Base-by-base conservation (phyloP, 1,140 invertebrate species). In the Fopius arisanus region DNA sequence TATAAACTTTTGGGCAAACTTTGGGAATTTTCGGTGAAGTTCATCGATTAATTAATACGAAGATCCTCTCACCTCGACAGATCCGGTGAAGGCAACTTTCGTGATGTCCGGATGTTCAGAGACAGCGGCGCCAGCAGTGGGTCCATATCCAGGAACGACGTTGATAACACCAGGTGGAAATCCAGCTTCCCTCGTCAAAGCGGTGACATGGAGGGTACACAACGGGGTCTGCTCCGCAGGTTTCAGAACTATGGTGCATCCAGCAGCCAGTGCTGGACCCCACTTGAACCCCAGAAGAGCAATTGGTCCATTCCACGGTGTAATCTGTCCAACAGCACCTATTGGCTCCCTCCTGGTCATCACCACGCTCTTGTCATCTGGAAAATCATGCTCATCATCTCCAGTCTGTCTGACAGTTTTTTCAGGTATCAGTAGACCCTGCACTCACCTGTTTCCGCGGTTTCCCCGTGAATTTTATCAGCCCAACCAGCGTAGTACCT, bases 161-260 rank as follows among this genome's bases (percentile, higher is more conserved):
- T 97, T 97, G 2, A 97, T 87, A 0, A 97, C 96, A 67, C 96
- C 96, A 10, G 91, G 84, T 0, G 96, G 96, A 82, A 97, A 95
- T 16, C 96, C 96, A 65, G 95, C 92, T 86, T 98, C 96, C 82
- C 93, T 94, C 21, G 91, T 84, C 0, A 99, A 87, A 0, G 93
- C 90, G 12, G 93, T 96, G 26, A 96, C 83, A 76, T 94, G 92
- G 0, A 98, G 86, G 0, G 96, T 95, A 2, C 93, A 95, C 0
- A 99, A 87, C 0, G 97, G 97, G 0, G 97, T 98, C 86, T 98
- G 96, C 85, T 98, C 97, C 0, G 97, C 96, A 0, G 96, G 95
- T 84, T 98, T 98, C 75, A 97, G 83, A 10, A 98, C 90, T 26
- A 97, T 88, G 0, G 94, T 96, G 80, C 96, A 97, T n/a, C 95